Conservation (phyloP, 2,113 vertebrate species). For the Malurus cyaneus region DNA sequence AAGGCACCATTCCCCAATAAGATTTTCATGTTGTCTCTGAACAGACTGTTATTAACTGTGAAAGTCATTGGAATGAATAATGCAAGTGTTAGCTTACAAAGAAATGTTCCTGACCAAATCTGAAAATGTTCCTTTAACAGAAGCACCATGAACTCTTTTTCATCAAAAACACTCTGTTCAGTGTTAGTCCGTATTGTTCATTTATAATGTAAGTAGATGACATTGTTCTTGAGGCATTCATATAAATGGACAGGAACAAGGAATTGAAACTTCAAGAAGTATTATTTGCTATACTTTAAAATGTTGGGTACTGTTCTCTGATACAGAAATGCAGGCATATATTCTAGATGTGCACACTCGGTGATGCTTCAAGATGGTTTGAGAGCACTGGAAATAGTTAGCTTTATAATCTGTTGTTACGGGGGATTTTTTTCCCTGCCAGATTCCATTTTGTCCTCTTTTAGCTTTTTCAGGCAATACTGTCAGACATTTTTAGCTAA, state of each 20-base stretch:
- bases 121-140: slow-evolving; percentile 11
- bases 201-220: not conserved
- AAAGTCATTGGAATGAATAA: slow-evolving; percentile 29
- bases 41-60: slow-evolving; percentile 6
- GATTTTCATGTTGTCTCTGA: slow-evolving; percentile 9
- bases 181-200: not conserved
- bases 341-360: not conserved
- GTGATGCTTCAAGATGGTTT: not conserved
- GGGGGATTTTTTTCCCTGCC: not conserved
- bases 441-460: not conserved
- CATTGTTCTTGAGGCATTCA: not conserved
- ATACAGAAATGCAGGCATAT: not conserved
- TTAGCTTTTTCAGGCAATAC: not conserved
- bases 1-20: not conserved
- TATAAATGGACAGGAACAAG: not conserved
- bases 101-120: slow-evolving; percentile 6
- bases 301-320: not conserved
- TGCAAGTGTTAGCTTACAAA: slow-evolving; percentile 17
- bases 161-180: not conserved
- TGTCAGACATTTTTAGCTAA: not conserved
- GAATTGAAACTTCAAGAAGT: not conserved
- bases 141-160: not conserved
- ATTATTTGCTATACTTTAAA: not conserved
- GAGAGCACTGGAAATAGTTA: not conserved
- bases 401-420: not conserved